Percentiles rank a stretch among this genome's conserved stretches.
These are phyloP conservation scores for Drosophila tripunctata DNA, from an alignment of 2,888 invertebrate species.

Conservation along the genomic window DNA sequence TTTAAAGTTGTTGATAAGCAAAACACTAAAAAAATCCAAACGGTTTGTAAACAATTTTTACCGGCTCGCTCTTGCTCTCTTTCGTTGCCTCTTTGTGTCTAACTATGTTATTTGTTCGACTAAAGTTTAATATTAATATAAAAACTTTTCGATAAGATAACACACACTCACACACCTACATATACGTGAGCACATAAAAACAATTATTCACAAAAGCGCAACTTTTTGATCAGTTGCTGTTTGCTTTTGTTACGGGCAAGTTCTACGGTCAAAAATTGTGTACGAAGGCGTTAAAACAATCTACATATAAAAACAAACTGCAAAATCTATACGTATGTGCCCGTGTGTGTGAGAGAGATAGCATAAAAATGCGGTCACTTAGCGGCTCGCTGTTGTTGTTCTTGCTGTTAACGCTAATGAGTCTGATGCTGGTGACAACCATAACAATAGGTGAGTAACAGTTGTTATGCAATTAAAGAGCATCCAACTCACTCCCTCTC, in stretches of 20 bases:
- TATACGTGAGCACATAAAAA: conserved; percentile 5
- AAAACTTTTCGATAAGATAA: conserved; percentile 58
- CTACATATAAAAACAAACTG: conserved; percentile 25
- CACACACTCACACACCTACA: conserved; percentile 15
- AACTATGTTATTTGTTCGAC: conserved; percentile 9
- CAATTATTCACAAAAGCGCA: conserved; percentile 49
- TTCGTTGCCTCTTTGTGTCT: not conserved
- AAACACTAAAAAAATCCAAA: too few species aligned
- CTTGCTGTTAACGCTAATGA: conserved; percentile 13
- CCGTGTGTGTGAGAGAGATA: conserved; percentile 6
- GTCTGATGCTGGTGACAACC: conserved; percentile 9
- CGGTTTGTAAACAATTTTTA: not conserved
- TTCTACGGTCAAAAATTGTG: conserved; percentile 20
- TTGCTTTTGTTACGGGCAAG: conserved; percentile 53
- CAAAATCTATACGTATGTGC: too few species aligned
- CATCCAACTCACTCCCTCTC: not conserved
- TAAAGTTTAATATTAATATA: conserved; percentile 35
- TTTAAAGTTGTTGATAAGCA: not conserved
- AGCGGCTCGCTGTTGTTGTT: conserved; percentile 20
- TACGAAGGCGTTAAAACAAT: conserved; percentile 13
- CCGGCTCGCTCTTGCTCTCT: not conserved
- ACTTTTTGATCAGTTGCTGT: conserved; percentile 59
- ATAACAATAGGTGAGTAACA: conserved; percentile 50
- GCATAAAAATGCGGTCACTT: conserved; percentile 40
- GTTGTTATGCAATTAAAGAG: conserved; percentile 34